Conservation (phyloP, 2,888 invertebrate species). For the Volucella inanis region DNA sequence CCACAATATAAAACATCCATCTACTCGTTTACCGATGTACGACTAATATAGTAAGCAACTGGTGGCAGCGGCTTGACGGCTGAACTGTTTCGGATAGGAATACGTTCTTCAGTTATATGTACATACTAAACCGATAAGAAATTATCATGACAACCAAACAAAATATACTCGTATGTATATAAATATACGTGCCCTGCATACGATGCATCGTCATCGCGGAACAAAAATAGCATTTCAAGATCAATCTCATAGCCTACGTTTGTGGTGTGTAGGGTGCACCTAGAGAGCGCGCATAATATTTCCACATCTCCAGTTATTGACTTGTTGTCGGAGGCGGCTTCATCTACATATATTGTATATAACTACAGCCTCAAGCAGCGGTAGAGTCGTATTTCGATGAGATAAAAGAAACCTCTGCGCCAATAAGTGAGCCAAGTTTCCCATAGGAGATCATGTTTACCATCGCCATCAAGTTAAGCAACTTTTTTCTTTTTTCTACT, state of each 20-base stretch:
- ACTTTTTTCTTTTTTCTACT: slow-evolving; percentile 18
- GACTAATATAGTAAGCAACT: slow-evolving; percentile 28
- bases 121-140: slow-evolving; percentile 48
- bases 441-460: slow-evolving; percentile 66
- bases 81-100: neutral
- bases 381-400: slow-evolving; percentile 41
- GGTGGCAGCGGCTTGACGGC: slow-evolving; percentile 33
- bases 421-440: slow-evolving; percentile 70
- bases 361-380: slow-evolving; percentile 3
- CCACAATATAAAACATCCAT: slow-evolving; percentile 3
- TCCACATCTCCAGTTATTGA: slow-evolving; percentile 52
- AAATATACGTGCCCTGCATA: slow-evolving; percentile 37
- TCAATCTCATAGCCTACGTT: slow-evolving; percentile 50
- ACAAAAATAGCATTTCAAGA: slow-evolving; percentile 72
- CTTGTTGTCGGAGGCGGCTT: slow-evolving; percentile 22
- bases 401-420: slow-evolving; percentile 70
- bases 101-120: slow-evolving; percentile 12
- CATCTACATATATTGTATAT: no score
- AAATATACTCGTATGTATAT: slow-evolving; percentile 21
- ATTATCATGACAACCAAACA: slow-evolving; percentile 6
- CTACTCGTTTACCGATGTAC: neutral
- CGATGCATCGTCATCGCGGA: slow-evolving; percentile 31
- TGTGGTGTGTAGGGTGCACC: slow-evolving; percentile 7
- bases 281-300: slow-evolving; percentile 44
- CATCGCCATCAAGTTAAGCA: slow-evolving; percentile 44